A percentile compares a stretch with the other conserved stretches of the same genome.
Evolutionary conservation across 2,888 invertebrate species (phyloP).

Genomic region (Archips xylosteana): DNA sequence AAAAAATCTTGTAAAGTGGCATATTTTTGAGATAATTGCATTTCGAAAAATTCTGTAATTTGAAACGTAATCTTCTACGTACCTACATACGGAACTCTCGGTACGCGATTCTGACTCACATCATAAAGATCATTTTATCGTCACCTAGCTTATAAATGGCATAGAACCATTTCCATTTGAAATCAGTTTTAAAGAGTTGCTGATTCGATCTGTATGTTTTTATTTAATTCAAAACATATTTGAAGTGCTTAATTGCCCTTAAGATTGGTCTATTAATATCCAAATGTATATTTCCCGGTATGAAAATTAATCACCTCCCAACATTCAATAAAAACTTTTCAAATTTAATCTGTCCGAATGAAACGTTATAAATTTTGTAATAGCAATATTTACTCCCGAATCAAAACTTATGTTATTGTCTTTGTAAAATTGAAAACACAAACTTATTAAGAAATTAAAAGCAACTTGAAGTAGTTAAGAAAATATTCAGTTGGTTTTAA

Average conservation of each 20-base stretch:
- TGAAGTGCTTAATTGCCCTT: not conserved
- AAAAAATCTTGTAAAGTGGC: no score
- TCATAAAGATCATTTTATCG: no score
- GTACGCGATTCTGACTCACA: no score
- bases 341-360: not conserved
- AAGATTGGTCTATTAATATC: not conserved
- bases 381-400: not conserved
- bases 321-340: not conserved
- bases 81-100: no score
- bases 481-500: not conserved
- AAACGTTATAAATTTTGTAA: constrained; percentile 1
- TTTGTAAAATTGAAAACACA: constrained; percentile 17
- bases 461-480: not conserved
- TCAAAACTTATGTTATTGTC: not conserved
- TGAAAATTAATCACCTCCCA: constrained; percentile 5
- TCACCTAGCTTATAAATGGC: no score
- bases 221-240: not conserved
- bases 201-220: not conserved
- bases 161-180: no score
- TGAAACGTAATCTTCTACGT: no score
- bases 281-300: not conserved
- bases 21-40: no score
- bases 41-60: no score
- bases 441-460: constrained; percentile 13
- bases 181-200: no score